Percentiles rank a stretch among this genome's conserved stretches.
phyloP scores from a whole-genome alignment of 2,797 vertebrate species.

The Ispidina picta region DNA sequence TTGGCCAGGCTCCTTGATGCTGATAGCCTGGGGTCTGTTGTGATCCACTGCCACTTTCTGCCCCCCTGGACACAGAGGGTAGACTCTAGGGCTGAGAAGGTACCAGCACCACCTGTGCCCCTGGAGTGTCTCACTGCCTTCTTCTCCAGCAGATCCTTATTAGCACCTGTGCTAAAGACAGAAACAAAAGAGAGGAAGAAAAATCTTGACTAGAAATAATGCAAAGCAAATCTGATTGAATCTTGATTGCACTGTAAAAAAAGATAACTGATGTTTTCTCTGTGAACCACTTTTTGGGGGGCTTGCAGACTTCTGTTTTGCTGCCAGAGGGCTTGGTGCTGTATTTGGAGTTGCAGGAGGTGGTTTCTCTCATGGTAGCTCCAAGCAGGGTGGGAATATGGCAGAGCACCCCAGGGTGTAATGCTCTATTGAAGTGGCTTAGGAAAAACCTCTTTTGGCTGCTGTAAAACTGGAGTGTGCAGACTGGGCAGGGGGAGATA shows the following conservation, averaged over 20 bases:
- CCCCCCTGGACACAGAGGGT: not conserved
- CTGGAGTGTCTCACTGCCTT: not conserved
- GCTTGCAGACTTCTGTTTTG: not conserved
- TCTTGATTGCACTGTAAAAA: not conserved
- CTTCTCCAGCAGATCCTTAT: not conserved
- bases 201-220: not conserved
- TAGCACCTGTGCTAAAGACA: not conserved
- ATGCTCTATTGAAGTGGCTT: not conserved
- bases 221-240: not conserved
- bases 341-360: not conserved
- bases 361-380: fast-evolving
- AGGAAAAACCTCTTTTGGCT: not conserved
- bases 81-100: not conserved
- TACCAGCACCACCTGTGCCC: too few species aligned
- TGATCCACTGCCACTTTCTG: too few species aligned
- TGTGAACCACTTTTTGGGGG: not conserved
- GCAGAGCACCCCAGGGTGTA: not conserved
- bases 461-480: not conserved
- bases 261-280: not conserved
- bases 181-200: not conserved
- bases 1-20: fast-evolving
- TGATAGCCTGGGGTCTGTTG: not conserved
- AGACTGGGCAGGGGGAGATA: not conserved
- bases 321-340: not conserved
- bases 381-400: not conserved